Percentiles rank a stretch among this genome's conserved stretches.
Conservation (phyloP, 2,113 vertebrate species). For the Corvus cornix region DNA sequence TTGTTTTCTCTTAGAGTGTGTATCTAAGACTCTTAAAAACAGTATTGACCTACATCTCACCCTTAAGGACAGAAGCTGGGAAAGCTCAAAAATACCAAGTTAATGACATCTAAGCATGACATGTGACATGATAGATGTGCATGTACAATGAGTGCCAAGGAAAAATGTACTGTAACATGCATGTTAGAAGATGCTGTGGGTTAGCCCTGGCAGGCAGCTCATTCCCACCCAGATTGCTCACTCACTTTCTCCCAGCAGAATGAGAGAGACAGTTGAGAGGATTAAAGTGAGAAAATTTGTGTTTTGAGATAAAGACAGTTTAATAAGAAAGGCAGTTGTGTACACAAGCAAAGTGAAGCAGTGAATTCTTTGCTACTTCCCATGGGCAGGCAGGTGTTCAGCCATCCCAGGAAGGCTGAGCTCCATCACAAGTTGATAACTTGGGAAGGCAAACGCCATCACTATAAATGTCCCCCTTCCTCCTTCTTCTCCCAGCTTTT, state of each 20-base stretch:
- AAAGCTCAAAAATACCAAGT: not conserved
- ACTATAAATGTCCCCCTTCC: not conserved
- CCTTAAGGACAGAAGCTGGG: not conserved
- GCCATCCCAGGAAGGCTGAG: not conserved
- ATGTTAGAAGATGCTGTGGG: not conserved
- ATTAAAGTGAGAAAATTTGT: not conserved
- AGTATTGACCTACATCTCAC: not conserved
- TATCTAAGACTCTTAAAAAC: not conserved
- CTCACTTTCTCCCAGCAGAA: not conserved
- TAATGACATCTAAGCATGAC: not conserved
- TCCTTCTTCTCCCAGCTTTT: not conserved
- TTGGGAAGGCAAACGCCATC: rapidly evolving
- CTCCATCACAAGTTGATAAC: rapidly evolving
- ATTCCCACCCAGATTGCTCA: not conserved
- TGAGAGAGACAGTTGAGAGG: not conserved
- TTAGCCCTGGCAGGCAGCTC: not conserved
- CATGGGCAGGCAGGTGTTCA: not conserved
- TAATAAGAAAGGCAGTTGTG: not conserved
- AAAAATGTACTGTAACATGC: not conserved
- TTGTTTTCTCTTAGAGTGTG: not conserved
- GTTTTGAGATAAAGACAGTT: not conserved
- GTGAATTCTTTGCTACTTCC: rapidly evolving
- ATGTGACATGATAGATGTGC: not conserved
- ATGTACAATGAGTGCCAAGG: not conserved
- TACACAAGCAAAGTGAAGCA: not conserved